Conservation (phyloP, 2,888 invertebrate species). For the Ceraclea dissimilis region DNA sequence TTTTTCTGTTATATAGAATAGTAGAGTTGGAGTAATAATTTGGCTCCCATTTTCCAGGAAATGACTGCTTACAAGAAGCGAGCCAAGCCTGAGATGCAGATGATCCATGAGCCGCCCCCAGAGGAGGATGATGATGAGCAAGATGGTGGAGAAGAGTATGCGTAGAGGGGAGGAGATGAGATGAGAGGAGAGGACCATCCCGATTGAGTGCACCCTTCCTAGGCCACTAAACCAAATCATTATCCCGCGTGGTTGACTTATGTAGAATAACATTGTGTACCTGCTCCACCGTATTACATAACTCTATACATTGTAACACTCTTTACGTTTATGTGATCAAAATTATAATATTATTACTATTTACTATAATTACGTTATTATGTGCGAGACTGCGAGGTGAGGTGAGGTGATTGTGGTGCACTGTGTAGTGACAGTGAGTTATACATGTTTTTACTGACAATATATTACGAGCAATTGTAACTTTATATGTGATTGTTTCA, state of each 20-base stretch:
- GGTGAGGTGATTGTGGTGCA: background rate
- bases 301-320: background rate
- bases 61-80: conserved; percentile 82
- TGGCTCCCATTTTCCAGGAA: conserved; percentile 58
- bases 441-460: too few species aligned
- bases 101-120: conserved; percentile 50
- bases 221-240: background rate
- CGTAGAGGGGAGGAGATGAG: background rate
- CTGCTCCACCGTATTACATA: conserved; percentile 16
- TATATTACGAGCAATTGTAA: background rate
- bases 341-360: background rate
- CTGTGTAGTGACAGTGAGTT: background rate
- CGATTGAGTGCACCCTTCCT: background rate
- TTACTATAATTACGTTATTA: background rate
- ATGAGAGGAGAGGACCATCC: background rate
- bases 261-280: conserved; percentile 22
- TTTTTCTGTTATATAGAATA: background rate
- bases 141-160: background rate
- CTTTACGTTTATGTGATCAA: background rate
- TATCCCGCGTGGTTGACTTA: conserved; percentile 7
- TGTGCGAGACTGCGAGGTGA: background rate
- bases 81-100: conserved; percentile 44
- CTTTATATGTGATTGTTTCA: background rate
- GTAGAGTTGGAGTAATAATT: background rate
- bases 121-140: conserved; percentile 54